Percentiles rank a stretch among this genome's conserved stretches.
Conservation (phyloP, 2,797 vertebrate genomes). For the Argyrosomus regius region DNA sequence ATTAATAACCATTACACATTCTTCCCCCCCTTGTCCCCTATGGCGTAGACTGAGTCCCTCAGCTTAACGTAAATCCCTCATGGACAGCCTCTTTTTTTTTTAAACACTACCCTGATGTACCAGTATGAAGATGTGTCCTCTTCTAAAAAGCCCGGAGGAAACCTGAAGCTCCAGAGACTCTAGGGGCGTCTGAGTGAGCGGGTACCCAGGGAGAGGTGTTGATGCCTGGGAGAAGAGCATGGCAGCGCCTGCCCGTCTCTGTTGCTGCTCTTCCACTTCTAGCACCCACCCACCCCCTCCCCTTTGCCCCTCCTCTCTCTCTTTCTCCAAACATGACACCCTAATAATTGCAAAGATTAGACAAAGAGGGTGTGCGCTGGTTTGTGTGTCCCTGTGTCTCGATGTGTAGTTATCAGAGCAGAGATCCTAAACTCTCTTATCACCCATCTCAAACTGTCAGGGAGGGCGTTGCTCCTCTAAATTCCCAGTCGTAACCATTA, state of each 20-base stretch:
- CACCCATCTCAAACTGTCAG: conserved; percentile 67
- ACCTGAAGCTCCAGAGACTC: conserved; percentile 74
- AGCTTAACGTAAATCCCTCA: conserved; percentile 77
- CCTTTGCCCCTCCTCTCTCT: conserved; percentile 42
- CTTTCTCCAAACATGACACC: conserved; percentile 70
- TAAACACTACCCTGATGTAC: conserved; percentile 61
- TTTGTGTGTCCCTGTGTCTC: conserved; percentile 37
- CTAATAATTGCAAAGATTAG: conserved; percentile 75
- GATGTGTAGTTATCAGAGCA: conserved; percentile 59
- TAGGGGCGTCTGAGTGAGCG: conserved; percentile 56
- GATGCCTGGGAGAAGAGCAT: conserved; percentile 66
- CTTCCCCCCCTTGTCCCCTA: conserved; percentile 62
- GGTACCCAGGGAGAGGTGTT: conserved; percentile 68
- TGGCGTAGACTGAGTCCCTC: conserved; percentile 71
- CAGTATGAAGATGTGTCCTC: conserved; percentile 67
- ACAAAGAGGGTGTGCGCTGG: conserved; percentile 58
- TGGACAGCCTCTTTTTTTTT: conserved; percentile 68
- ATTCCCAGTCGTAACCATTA: conserved; percentile 53
- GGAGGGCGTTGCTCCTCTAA: conserved; percentile 54
- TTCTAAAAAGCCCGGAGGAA: conserved; percentile 68
- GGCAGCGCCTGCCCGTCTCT: conserved; percentile 48
- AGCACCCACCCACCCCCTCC: background rate
- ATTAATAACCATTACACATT: conserved; percentile 83
- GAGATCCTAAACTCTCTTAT: conserved; percentile 72
- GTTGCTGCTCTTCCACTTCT: conserved; percentile 24